Base-by-base conservation (phyloP, 2,797 vertebrate species). In the Cichlasoma orientale region DNA sequence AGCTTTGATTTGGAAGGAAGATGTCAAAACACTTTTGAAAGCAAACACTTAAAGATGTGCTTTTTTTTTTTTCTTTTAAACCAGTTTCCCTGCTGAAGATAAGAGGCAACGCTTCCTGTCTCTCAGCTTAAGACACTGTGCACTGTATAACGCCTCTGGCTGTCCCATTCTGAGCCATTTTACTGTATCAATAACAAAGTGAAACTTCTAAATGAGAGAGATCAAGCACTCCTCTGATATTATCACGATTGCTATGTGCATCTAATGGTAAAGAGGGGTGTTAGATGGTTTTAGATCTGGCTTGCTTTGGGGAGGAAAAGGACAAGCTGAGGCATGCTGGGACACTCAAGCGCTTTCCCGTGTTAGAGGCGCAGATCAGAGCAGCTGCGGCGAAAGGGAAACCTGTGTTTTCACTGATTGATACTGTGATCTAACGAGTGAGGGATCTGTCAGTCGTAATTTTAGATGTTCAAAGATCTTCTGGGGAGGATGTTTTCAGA, bases 111-210 rank as follows among this genome's bases (percentile, higher is more conserved):
- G 69, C 79, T 73, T 63, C 86, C 85, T 66, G 54, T 85, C 83
- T 89, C 84, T 87, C 74, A 86, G 85, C 82, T 86, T 47, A 56
- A 82, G 79, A 77, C 54, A 41, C 41, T 36, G 36, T 50, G 47
- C 13, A n/a, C 52, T 31, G 50, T 50, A 36, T 23, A 56, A 12
- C 7, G 80, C 91, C 89, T 78, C 59, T 3, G 88, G 92, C 90
- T 76, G 74, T 82, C 82, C 79, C 54, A 55, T 56, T 84, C 66
- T 55, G 66, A 78, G 75, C 77, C 85, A 80, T 87, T 87, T 89
- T 70, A 80, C 88, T 82, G 86, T 86, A 87, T 93, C 91, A 90
- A 89, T 90, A 90, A 91, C 93, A 92, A 86, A 92, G 91, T 82
- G 57, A 91, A 86, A 80, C 82, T 85, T 85, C 87, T 83, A 90